phyloP scores from a whole-genome alignment of 2,113 vertebrate genomes.

The Donacobius atricapilla region DNA sequence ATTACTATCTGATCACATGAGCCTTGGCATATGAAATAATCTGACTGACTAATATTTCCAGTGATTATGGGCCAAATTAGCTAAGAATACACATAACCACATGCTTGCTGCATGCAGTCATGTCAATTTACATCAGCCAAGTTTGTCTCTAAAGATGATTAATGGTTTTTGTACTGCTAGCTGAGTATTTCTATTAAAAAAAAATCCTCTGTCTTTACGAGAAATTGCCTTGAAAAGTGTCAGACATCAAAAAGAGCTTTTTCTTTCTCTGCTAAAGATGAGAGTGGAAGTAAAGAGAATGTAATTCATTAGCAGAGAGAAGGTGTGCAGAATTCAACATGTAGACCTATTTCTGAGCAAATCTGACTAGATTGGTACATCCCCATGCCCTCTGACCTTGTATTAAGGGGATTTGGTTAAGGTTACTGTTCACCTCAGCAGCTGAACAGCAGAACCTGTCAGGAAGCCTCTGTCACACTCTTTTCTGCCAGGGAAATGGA shows the following conservation, averaged over 20 bases:
- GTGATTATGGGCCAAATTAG: not conserved
- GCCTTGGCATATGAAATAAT: conserved; percentile 21
- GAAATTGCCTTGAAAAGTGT: not conserved
- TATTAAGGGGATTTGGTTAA: not conserved
- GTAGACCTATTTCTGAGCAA: not conserved
- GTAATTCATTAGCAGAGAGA: not conserved
- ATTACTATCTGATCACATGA: not conserved
- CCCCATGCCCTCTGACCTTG: not conserved
- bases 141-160: not conserved
- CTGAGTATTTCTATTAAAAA: not conserved
- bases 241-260: not conserved
- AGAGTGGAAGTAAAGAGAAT: not conserved
- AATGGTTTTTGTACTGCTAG: not conserved
- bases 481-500: not conserved
- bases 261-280: not conserved
- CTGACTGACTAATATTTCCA: not conserved
- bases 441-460: not conserved
- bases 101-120: not conserved
- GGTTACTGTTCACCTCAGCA: not conserved
- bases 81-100: not conserved
- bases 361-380: not conserved
- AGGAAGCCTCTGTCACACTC: not conserved
- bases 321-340: not conserved
- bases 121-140: not conserved
- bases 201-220: not conserved